A percentile compares a stretch with the other conserved stretches of the same genome.
phyloP scores from a whole-genome alignment of 2,888 invertebrate genomes.

The Cantharis flavilabris region DNA sequence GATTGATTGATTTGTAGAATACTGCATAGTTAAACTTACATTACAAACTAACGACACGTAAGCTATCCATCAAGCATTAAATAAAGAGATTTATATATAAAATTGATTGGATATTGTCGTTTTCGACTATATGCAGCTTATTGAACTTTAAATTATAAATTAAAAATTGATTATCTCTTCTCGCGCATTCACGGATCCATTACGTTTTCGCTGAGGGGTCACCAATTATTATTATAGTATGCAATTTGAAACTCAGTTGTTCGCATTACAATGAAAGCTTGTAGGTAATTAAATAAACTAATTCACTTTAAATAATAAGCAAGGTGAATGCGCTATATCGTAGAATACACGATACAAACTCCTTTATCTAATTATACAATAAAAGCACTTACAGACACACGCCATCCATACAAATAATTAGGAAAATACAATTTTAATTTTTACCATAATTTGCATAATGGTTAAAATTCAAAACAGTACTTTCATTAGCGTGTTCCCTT shows the following conservation, averaged over 20 bases:
- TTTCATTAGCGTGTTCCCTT: background rate
- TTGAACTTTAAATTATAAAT: background rate
- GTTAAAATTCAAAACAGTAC: background rate
- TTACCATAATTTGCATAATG: background rate
- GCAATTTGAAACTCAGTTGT: background rate
- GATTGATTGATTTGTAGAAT: slow-evolving; percentile 1
- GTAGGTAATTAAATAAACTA: background rate
- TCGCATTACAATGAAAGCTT: background rate
- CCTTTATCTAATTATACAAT: background rate
- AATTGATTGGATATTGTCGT: background rate
- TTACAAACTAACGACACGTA: background rate
- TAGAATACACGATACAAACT: background rate
- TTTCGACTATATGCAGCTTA: background rate
- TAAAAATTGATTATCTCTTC: background rate
- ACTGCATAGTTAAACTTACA: background rate
- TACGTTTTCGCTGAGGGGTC: background rate
- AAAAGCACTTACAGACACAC: background rate
- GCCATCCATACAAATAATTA: background rate
- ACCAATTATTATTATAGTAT: background rate
- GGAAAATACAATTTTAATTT: background rate
- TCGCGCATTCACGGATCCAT: background rate
- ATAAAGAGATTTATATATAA: background rate
- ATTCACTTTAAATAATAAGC: background rate
- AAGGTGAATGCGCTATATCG: background rate
- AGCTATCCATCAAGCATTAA: slow-evolving; percentile 1